These are phyloP conservation scores for Syngnathus acus DNA, from an alignment of 2,797 vertebrate genomes.

Conservation along the genomic window DNA sequence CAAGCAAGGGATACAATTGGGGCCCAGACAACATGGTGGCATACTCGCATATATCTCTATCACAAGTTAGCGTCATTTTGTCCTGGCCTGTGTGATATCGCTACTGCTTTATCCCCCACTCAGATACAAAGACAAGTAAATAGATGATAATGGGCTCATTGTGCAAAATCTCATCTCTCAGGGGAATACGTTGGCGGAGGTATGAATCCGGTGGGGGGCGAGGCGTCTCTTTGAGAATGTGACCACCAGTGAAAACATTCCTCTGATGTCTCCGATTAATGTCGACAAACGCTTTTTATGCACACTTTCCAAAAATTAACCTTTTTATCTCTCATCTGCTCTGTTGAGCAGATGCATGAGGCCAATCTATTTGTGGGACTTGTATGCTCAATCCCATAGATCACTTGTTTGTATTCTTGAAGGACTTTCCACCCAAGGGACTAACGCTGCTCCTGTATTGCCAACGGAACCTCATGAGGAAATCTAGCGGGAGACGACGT, in stretches of 20 bases:
- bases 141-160: conserved; percentile 40
- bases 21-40: background rate
- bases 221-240: conserved; percentile 30
- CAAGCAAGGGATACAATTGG: conserved; percentile 20
- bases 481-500: conserved; percentile 8
- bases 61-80: background rate
- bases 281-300: conserved; percentile 21
- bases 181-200: conserved; percentile 20
- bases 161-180: conserved; percentile 28
- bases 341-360: conserved; percentile 9
- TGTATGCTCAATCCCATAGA: conserved; percentile 9
- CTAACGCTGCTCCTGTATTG: conserved; percentile 6
- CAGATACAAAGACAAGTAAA: conserved; percentile 42
- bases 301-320: conserved; percentile 7
- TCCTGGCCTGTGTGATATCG: conserved; percentile 16
- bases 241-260: conserved; percentile 10
- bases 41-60: background rate
- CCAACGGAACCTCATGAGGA: conserved; percentile 18
- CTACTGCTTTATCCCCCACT: conserved; percentile 21
- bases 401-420: conserved; percentile 18
- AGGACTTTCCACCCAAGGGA: conserved; percentile 7
- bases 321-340: conserved; percentile 3
- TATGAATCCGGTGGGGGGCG: conserved; percentile 13
- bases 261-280: conserved; percentile 18
- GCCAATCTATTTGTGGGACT: conserved; percentile 11